Base-by-base conservation (phyloP, 2,113 vertebrate genomes). In the Tragelaphus strepsiceros region DNA sequence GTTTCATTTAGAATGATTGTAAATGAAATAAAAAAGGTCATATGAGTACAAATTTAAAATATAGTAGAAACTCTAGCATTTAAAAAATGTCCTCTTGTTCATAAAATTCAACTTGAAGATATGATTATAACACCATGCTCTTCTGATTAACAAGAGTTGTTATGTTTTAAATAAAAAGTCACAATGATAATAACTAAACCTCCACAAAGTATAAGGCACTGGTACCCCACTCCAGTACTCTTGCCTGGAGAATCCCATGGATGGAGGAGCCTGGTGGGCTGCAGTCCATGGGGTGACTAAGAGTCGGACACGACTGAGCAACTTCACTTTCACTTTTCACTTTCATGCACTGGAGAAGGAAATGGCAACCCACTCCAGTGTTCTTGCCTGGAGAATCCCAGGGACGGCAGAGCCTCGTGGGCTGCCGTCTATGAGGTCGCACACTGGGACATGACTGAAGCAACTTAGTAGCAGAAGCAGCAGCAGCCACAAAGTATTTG, bases 11-110 rank as follows among this genome's bases (percentile, higher is more conserved):
- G 51, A 19, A 54, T 56, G 22, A 86, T 78, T 93, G 10, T 83
- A 97, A 97, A 95, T 96, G 56, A 96, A 95, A 97, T 80, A 13
- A 39, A 96, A 49, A 97, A 96, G 59, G 46, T 93, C 87, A 96
- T 64, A 77, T 84, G 58, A 83, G 9, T 92, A 54, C 53, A 90
- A 87, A 89, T 81, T 96, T 97, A 74, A 92, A 80, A 82, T 21
- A 94, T 32, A 91, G 51, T 43, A 43, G 43, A 43, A 90, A 56
- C 28, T 46, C 17, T 35, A 80, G 19, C 91, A 84, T 96, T 96
- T 90, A 15, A 64, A 81, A 71, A 88, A 54, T 53, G 17, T 59
- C 46, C 1, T 58, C 59, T 94, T 95, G 14, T 77, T 83, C 35
- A 82, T 77, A 90, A 97, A 96, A 96, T 86, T 93, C 28, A 77